Evolutionary conservation across 2,113 vertebrate genomes (phyloP).

Genomic region (Neogobius melanostomus): DNA sequence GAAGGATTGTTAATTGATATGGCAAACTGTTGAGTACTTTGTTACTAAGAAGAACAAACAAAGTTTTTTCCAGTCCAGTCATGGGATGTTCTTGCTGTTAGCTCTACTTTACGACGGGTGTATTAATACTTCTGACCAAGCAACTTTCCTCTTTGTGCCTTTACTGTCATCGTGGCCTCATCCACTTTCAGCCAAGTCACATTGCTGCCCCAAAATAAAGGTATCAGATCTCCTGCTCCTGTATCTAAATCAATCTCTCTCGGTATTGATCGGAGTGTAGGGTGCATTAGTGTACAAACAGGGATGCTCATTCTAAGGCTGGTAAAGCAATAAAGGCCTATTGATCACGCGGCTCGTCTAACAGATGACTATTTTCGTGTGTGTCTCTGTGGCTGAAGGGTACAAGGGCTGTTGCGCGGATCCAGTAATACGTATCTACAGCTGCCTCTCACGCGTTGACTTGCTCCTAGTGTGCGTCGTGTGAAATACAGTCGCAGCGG

Average conservation of each 20-base stretch:
- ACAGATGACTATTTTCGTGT: conserved; percentile 42
- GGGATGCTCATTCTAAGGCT: conserved; percentile 39
- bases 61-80: too few relatives aligned
- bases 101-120: too few relatives aligned
- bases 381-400: not conserved
- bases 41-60: too few relatives aligned
- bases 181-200: not conserved
- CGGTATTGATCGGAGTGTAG: conserved; percentile 49
- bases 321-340: conserved; percentile 55
- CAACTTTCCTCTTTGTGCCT: not conserved
- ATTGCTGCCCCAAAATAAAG: conserved; percentile 28
- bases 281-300: conserved; percentile 54
- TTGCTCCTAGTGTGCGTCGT: not conserved
- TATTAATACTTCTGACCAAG: not conserved
- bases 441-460: not conserved
- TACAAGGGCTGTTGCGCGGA: not conserved
- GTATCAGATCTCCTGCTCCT: conserved; percentile 6
- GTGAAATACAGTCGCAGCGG: not conserved
- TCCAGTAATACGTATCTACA: conserved; percentile 6
- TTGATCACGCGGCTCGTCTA: conserved; percentile 59
- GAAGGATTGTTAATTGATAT: too few relatives aligned
- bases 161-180: not conserved
- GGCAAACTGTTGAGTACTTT: too few relatives aligned
- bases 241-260: conserved; percentile 42
- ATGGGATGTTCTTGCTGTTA: too few relatives aligned